phyloP scores from a whole-genome alignment of 2,797 vertebrate genomes.

The Esox masquinongy region DNA sequence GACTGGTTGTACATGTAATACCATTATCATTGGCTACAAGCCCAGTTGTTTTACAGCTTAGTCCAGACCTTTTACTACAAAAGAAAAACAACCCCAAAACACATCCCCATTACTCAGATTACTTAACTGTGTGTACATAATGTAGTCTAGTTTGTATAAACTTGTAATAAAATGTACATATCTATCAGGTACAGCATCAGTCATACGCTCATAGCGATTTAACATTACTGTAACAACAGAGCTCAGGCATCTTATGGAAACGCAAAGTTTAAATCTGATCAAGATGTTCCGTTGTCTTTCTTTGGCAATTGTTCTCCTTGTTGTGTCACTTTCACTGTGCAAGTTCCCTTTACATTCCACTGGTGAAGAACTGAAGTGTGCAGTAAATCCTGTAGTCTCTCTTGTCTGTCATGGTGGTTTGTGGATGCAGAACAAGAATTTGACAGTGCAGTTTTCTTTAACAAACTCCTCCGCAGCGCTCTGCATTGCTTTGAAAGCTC shows the following conservation, averaged over 20 bases:
- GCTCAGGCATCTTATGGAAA: background rate
- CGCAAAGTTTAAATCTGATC: background rate
- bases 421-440: slow-evolving; percentile 11
- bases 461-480: slow-evolving; percentile 15
- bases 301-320: background rate
- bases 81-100: slow-evolving; percentile 7
- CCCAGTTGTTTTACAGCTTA: slow-evolving; percentile 38
- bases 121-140: too few relatives aligned
- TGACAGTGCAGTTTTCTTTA: slow-evolving; percentile 34
- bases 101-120: too few relatives aligned
- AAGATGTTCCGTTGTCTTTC: background rate
- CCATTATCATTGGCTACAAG: slow-evolving; percentile 31
- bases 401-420: background rate
- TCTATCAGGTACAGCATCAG: too few relatives aligned
- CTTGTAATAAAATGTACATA: too few relatives aligned
- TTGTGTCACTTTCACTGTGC: background rate
- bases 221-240: background rate
- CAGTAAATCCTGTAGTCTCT: background rate
- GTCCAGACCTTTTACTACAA: slow-evolving; percentile 31
- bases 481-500: slow-evolving; percentile 14
- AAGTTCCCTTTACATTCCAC: background rate
- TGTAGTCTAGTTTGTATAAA: too few relatives aligned
- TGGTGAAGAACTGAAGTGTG: background rate
- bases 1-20: slow-evolving; percentile 27
- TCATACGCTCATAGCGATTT: background rate